phyloP scores from a whole-genome alignment of 1,140 invertebrate genomes.

The Onthophagus taurus region DNA sequence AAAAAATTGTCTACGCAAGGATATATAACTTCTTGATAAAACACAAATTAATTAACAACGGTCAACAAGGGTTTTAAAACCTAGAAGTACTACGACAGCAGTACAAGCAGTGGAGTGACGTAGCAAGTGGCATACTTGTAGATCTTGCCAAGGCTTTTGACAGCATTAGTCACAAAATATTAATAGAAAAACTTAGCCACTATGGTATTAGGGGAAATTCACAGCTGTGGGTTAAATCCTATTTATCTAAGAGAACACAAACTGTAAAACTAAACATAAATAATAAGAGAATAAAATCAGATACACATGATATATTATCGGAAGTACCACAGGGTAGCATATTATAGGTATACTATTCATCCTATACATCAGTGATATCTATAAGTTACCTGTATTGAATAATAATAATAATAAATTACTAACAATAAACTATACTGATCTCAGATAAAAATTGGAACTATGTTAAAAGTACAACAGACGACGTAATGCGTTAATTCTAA shows the following conservation, averaged over 20 bases:
- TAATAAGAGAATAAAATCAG: neutral
- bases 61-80: neutral
- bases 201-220: slow-evolving; percentile 1
- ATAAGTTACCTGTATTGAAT: too few relatives aligned
- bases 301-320: neutral
- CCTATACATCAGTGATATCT: too few relatives aligned
- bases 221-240: neutral
- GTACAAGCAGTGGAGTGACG: neutral
- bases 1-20: slow-evolving; percentile 11
- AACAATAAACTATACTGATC: too few relatives aligned
- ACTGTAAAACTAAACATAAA: neutral
- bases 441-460: too few relatives aligned
- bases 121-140: neutral
- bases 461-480: too few relatives aligned
- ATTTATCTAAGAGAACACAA: neutral
- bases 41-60: neutral
- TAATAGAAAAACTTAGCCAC: neutral
- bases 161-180: neutral
- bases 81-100: neutral
- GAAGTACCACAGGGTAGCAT: neutral
- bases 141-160: neutral
- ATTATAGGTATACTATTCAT: too few relatives aligned
- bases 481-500: too few relatives aligned
- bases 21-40: neutral
- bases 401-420: too few relatives aligned